Base-by-base conservation (phyloP, 1,140 invertebrate genomes). In the Harpegnathos saltator region DNA sequence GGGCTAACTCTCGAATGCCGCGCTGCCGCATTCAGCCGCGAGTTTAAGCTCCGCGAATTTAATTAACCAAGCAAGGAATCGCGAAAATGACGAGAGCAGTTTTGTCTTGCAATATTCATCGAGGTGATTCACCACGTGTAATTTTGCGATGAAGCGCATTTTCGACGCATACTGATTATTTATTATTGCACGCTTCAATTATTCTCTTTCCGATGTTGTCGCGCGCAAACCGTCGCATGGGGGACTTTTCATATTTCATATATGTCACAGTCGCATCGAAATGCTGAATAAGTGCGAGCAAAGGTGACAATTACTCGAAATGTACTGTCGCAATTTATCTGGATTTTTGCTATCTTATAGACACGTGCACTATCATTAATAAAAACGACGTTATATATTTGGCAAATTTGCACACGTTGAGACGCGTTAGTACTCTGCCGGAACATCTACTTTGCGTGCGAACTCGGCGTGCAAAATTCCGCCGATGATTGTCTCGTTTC, bases 191-290 rank as follows among this genome's bases (percentile, higher is more conserved):
- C 62, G 50, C 29, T 44, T 38, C 58, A 29, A 38, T 80, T 71
- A 58, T 54, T 58, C 65, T 69, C 71, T 78, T 78, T 71, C 66
- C 75, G 44, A 69, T 80, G 22, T 24, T 9, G 22, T 59, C 38
- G 66, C 38, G 11, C 54, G 52, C 11, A 11, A 69, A 58, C 52
- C 44, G 54, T 80, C 59, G 75, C 75, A 5, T 71, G n/a, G 50
- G 29, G 69, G 65, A 38, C 63, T 80, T 80, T 71, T 80, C 52
- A 71, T 54, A 71, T n/a, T 52, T 71, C 22, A 59, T 38, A 71
- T 54, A 71, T n/a, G 65, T 71, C 22, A 59, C 29, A 68, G 71
- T 69, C 69, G 33, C 66, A 58, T 44, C 52, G 38, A 33, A 78
- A 48, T 54, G 65, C 29, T 48, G 75, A 44, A 44, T 24, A 59